These are phyloP conservation scores for Clamator glandarius DNA, from an alignment of 2,797 vertebrate species.

Conservation along the genomic window DNA sequence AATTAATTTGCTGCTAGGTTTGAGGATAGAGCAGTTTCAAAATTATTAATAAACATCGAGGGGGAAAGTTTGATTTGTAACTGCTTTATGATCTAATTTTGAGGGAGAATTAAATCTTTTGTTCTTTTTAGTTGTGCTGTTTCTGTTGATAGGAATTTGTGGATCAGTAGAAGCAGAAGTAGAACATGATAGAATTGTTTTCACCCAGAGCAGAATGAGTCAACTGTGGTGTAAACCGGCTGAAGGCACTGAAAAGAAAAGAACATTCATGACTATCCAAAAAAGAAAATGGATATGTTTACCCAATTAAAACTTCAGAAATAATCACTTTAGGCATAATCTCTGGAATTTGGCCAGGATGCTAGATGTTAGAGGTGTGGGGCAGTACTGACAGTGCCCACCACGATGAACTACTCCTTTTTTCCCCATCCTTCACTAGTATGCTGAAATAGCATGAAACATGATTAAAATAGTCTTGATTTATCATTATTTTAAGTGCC, in stretches of 20 bases:
- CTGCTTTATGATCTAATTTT: neutral
- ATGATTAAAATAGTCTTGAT: slow-evolving; percentile 43
- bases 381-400: neutral
- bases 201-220: neutral
- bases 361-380: neutral
- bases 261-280: neutral
- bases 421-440: neutral
- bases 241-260: neutral
- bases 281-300: neutral
- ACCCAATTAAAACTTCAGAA: slow-evolving; percentile 1
- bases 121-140: neutral
- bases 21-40: neutral
- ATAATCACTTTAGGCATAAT: slow-evolving; percentile 7
- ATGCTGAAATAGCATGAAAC: slow-evolving; percentile 1
- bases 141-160: neutral
- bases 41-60: neutral
- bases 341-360: neutral
- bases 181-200: neutral
- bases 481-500: slow-evolving; percentile 23
- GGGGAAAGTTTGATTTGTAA: neutral
- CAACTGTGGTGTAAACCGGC: neutral
- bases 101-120: neutral
- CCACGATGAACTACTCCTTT: neutral
- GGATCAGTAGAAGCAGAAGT: neutral
- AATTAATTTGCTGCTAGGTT: neutral